phyloP scores from a whole-genome alignment of 2,797 vertebrate genomes.

The Bovichtus variegatus region DNA sequence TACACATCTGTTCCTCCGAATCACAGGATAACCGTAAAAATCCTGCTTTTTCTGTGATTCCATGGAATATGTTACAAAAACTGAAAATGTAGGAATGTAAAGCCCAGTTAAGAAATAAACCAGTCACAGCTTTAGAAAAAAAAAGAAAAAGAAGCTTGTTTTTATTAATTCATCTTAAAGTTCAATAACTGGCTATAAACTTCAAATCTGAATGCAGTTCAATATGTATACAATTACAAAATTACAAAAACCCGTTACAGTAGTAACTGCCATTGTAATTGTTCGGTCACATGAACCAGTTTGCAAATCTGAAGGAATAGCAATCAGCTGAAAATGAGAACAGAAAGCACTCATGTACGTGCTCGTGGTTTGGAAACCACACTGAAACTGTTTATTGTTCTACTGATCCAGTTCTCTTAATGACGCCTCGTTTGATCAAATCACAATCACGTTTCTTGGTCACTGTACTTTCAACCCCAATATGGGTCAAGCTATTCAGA shows the following conservation, averaged over 20 bases:
- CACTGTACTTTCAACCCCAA: conserved; percentile 72
- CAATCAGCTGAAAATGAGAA: neutral
- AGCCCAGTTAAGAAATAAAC: neutral
- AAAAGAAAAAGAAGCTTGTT: neutral
- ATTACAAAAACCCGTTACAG: conserved; percentile 9
- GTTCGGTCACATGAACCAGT: conserved; percentile 12
- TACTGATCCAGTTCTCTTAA: conserved; percentile 1
- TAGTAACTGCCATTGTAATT: neutral
- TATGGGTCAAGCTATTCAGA: conserved; percentile 73
- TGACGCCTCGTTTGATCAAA: conserved; percentile 4
- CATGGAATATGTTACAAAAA: neutral
- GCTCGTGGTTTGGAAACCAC: neutral
- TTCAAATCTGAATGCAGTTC: conserved; percentile 9
- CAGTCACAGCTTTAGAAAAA: conserved; percentile 28
- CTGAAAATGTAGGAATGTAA: neutral
- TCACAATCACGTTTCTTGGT: conserved; percentile 36
- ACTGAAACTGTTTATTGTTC: neutral
- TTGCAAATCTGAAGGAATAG: conserved; percentile 16
- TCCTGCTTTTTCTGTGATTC: neutral
- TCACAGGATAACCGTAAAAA: neutral
- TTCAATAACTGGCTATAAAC: conserved; percentile 5
- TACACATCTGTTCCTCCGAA: neutral
- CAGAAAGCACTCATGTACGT: neutral
- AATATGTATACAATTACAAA: conserved; percentile 32
- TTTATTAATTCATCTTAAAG: conserved; percentile 41